Base-by-base conservation (phyloP, 1,140 invertebrate species). In the Pseudomyrmex cubaensis region DNA sequence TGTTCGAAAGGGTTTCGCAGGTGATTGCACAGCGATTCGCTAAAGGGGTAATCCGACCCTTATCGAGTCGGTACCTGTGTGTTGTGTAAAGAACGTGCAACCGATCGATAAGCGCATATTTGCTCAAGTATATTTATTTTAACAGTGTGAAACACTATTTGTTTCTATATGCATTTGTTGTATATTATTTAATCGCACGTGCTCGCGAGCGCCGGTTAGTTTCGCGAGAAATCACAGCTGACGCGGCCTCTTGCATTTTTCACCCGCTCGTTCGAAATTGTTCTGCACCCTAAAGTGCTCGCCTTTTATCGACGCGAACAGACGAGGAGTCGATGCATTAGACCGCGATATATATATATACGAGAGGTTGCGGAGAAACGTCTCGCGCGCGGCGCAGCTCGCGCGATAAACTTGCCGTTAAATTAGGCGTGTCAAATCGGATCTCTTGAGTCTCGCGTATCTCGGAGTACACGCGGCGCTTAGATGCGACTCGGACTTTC, bases 391-490 rank as follows among this genome's bases (percentile, higher is more conserved):
- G 35, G 35, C 35, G 44, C 2, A 25, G 64, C 52, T 69, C 15
- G 2, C 64, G 64, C 48, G 13, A 52, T 52, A 78, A 78, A 78
- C 57, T 56, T 22, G 15, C 76, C 46, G 64, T 70, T 78, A 78
- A 78, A 78, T 78, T 78, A 70, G 76, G 20, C 52, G n/a, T n/a
- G 56, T 69, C 13, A 48, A 69, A 78, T 78, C 7, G 35, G 20
- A 70, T 78, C 66, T 70, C 69, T 69, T 15, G 75, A 69, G 46
- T 57, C 35, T 13, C 17, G 7, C 15, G 20, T 69, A 69, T 69
- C 44, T 15, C 9, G 8, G 17, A 10, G 52, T 5, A 5, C 4
- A 35, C 35, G 5, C 7, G 35, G 12, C 50, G 10, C 22, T 69
- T 46, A 17, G 13, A 67, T 25, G 52, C 52, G 13, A 57, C 67